These are phyloP conservation scores for Sylvilagus floridanus DNA, from an alignment of 2,797 vertebrate genomes.

Conservation along the genomic window DNA sequence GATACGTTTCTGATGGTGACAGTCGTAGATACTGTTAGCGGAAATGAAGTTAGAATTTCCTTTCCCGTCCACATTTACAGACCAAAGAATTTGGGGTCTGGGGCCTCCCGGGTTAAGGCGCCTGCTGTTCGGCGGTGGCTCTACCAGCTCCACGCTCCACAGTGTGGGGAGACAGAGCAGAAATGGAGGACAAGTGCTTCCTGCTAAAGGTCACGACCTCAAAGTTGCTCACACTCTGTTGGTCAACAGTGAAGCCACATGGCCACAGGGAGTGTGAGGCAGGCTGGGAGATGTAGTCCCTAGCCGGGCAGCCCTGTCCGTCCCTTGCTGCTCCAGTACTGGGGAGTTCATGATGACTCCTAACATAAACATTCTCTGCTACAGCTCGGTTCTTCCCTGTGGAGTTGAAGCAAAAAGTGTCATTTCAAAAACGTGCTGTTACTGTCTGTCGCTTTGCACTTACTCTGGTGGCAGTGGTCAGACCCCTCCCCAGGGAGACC, in stretches of 20 bases:
- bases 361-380: not conserved
- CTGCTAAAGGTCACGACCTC: not conserved
- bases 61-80: not conserved
- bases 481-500: not conserved
- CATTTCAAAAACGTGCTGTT: not conserved
- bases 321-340: not conserved
- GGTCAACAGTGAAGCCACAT: not conserved
- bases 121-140: not conserved
- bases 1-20: conserved; percentile 16
- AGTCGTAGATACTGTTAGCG: not conserved
- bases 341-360: not conserved
- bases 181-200: not conserved
- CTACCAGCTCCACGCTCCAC: not conserved
- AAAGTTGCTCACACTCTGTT: not conserved
- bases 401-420: not conserved
- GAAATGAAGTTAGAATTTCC: conserved; percentile 50
- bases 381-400: not conserved
- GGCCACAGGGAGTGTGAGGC: not conserved
- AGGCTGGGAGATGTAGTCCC: conserved; percentile 24
- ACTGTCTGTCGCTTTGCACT: not conserved
- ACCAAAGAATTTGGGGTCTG: not conserved
- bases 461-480: not conserved
- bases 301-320: not conserved
- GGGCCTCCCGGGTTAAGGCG: not conserved
- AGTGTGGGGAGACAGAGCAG: not conserved